Conservation (phyloP, 2,888 invertebrate genomes). For the Callinectes sapidus region DNA sequence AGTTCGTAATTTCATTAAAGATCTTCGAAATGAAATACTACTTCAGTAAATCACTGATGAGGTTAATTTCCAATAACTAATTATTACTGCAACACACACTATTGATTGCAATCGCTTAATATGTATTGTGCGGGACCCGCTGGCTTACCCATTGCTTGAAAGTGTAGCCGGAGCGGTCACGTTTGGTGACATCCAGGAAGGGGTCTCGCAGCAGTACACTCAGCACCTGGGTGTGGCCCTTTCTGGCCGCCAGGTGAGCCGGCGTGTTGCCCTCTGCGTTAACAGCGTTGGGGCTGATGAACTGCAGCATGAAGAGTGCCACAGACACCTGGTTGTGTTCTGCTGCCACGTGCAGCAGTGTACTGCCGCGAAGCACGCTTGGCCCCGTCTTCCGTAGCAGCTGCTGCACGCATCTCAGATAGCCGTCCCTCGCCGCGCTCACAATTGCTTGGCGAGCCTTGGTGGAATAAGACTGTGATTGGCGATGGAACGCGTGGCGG, state of each 20-base stretch:
- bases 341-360: conserved; percentile 36
- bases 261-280: conserved; percentile 18
- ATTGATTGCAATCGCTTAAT: not conserved
- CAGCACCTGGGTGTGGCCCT: conserved; percentile 36
- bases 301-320: not conserved
- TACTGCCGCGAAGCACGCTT: not conserved
- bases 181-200: not conserved
- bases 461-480: not conserved
- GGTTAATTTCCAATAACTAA: not conserved
- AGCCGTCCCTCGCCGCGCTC: not conserved
- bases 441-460: not conserved
- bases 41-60: not conserved
- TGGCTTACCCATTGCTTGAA: not conserved
- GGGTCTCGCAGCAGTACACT: not conserved
- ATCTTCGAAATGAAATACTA: not conserved
- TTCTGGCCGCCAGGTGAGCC: conserved; percentile 34
- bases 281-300: conserved; percentile 18
- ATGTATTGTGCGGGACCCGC: not conserved
- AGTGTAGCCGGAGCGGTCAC: not conserved
- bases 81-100: not conserved
- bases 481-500: no score
- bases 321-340: not conserved
- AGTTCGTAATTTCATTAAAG: not conserved
- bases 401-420: not conserved
- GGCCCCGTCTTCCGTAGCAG: conserved; percentile 12